Evolutionary conservation across 2,797 vertebrate species (phyloP), one percentile per base, ranked within the genome.

Genomic region (Trachops cirrhosus): DNA sequence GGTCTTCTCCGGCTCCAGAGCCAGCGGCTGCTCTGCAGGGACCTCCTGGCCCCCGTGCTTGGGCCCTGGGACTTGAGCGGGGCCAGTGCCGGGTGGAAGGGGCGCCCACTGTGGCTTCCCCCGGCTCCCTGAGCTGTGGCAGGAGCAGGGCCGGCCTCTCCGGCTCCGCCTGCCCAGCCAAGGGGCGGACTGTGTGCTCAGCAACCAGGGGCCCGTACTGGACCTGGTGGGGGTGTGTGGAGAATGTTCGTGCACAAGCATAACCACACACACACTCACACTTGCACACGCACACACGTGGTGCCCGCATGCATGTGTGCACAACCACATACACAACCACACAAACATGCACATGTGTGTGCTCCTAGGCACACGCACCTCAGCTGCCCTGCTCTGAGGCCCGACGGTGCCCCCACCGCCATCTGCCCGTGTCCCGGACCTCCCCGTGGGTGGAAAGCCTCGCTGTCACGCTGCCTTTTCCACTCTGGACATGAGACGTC

Each of bases 171-270:
- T 57, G 46, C n/a, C 26, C 26, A 21, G 37, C 39, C 4, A 3
- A 9, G 34, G 24, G 8, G 32, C 0, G 19, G 52, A 34, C 22
- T 50, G 2, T 50, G 3, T n/a, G 29, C 62, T 73, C 15, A 8
- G 6, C 4, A 1, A 44, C 73, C 44, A n/a, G 16, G 74, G 71
- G 4, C 73, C 73, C 21, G 73, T 2, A 9, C 44, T n/a, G 73
- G 18, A 11, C 71, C 73, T 32, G 2, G 34, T 4, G 54, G 24
- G 11, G 16, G 15, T 6, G 52, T 70, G 12, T 22, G 44, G 34
- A 29, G 8, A 9, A 19, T 6, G 1, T 3, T 18, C 57, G n/a
- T 0, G 2, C 80, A 80, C 34, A n/a, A 1, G 3, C 73, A 8
- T n/a, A n/a, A n/a, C n/a, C n/a, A 50, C 11, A 39, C 57, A 83